Conservation (phyloP, 2,797 vertebrate genomes). For the Falco biarmicus region DNA sequence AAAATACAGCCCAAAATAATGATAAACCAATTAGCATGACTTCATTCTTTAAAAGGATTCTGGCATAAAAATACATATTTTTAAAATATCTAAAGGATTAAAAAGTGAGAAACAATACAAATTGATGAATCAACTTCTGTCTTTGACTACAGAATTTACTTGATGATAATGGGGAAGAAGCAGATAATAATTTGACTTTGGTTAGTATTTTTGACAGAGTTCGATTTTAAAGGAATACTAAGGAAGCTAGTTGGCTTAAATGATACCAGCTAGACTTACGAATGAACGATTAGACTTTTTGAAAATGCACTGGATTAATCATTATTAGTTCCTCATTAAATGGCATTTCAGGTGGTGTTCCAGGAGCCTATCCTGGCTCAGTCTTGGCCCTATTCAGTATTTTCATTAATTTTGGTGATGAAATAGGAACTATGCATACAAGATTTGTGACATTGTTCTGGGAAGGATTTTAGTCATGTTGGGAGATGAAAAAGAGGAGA, state of each 20-base stretch:
- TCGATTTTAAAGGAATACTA: background rate
- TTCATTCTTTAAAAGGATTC: background rate
- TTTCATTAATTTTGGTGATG: background rate
- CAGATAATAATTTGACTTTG: background rate
- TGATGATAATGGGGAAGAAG: background rate
- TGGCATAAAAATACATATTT: background rate
- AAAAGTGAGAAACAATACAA: background rate
- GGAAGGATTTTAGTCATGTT: background rate
- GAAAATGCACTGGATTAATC: background rate
- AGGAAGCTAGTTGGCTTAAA: background rate
- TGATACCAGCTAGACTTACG: background rate
- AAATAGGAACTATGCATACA: background rate
- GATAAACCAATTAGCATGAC: background rate
- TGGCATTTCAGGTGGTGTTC: background rate
- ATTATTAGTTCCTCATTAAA: background rate
- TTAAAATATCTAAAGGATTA: background rate
- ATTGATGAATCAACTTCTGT: background rate
- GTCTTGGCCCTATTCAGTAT: background rate
- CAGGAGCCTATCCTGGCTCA: background rate
- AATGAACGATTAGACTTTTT: background rate
- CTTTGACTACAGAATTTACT: background rate
- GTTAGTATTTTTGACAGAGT: background rate
- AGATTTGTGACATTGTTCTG: background rate
- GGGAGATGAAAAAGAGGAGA: background rate
- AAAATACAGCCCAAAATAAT: background rate